Evolutionary conservation across 1,140 invertebrate genomes (phyloP).

Genomic region (Hyles vespertilio): DNA sequence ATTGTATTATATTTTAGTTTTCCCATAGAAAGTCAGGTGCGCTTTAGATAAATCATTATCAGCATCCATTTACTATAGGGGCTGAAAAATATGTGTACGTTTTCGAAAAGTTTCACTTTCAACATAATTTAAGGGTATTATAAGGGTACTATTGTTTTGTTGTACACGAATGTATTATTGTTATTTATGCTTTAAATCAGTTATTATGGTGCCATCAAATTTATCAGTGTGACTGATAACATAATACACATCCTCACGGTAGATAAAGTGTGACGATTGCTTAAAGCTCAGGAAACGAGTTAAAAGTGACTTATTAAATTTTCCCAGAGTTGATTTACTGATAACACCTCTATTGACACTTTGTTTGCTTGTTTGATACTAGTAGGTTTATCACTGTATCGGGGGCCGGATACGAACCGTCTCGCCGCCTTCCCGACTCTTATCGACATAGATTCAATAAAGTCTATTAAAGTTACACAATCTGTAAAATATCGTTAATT

Average conservation of each 20-base stretch:
- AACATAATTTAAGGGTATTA: too few species aligned
- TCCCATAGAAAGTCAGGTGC: too few species aligned
- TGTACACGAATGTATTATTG: too few species aligned
- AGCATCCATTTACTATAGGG: too few species aligned
- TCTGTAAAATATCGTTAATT: slow-evolving; percentile 16
- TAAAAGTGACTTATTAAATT: slow-evolving; percentile 14
- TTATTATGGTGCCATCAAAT: too few species aligned
- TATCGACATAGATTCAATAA: slow-evolving; percentile 43
- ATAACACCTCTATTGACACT: slow-evolving; percentile 40
- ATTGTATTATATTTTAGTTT: too few species aligned
- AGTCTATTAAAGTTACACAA: slow-evolving; percentile 30
- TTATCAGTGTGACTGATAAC: too few species aligned
- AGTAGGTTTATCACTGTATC: slow-evolving; percentile 47
- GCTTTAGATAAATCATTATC: too few species aligned
- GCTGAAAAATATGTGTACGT: too few species aligned
- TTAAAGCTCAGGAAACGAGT: slow-evolving; percentile 9
- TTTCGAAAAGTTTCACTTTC: too few species aligned
- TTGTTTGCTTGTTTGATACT: slow-evolving; percentile 42
- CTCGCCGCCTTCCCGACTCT: slow-evolving; percentile 47
- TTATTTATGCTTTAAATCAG: too few species aligned
- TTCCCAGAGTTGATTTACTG: slow-evolving; percentile 33
- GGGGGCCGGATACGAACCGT: slow-evolving; percentile 44
- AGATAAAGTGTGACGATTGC: background rate
- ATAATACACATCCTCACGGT: background rate
- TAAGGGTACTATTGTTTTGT: too few species aligned